Evolutionary conservation across 2,888 invertebrate genomes (phyloP), one percentile per base, ranked within the genome.

Genomic region (Ecliptopera silaceata): DNA sequence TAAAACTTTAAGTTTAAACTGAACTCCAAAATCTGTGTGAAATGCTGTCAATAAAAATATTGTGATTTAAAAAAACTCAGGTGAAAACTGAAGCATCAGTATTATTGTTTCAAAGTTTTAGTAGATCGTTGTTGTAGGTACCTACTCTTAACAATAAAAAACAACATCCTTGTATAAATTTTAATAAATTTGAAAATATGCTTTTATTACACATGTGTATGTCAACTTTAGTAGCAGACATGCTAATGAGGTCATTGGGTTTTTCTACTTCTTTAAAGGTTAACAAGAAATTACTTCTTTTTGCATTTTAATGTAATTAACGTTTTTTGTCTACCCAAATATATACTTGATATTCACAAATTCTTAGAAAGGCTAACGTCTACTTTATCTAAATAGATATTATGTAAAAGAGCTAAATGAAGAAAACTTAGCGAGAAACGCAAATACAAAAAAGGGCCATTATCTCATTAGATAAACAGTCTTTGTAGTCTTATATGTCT

Each of bases 131-230:
- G 11, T 11, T 10, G 6, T 26, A 26, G 6, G 6, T 26, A 20
- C 20, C 20, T 20, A 26, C 6, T 26, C 26, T 8, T 38, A 10
- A 17, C 10, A 10, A 38, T 10, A 38, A 17, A 17, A 31, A 31
- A 31, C 11, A 31, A n/a, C 4, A 17, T 44, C n/a, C 10, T 15
- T 11, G 29, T 17, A 29, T 17, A 31, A 44, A 43, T 71, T 68
- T 68, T 64, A 65, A 65, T 48, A 55, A 54, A 36, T 59, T 56
- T 44, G 4, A 26, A 53, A 65, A 65, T 67, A 67, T 64, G 43
- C 32, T 56, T 50, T 20, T 12, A 32, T 34, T 20, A 6, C 29
- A 13, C 17, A 36, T 47, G 3, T 11, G 20, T 47, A 17, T 26
- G 55, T 64, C n/a, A 20, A 44, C 15, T 31, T 15, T 18, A 32